Evolutionary conservation across 2,888 invertebrate species (phyloP).

Genomic region (Corbicula japonica): DNA sequence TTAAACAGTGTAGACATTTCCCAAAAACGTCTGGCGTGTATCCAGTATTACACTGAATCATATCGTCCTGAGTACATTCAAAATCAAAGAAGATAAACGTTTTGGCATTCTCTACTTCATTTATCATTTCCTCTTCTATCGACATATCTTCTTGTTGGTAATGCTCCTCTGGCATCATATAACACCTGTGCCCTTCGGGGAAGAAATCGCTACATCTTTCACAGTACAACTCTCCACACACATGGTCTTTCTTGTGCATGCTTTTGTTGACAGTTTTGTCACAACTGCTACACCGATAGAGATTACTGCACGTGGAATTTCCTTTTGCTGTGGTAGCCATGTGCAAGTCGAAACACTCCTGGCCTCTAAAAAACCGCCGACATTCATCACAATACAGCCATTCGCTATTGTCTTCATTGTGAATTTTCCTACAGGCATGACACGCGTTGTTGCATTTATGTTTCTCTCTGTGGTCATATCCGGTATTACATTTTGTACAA

Average conservation of each 20-base stretch:
- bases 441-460: constrained; percentile 32
- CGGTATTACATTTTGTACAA: constrained; percentile 42
- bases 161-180: constrained; percentile 13
- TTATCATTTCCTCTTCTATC: not conserved
- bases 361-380: constrained; percentile 14
- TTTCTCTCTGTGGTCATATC: constrained; percentile 26
- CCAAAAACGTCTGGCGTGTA: constrained; percentile 9
- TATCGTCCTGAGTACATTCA: constrained; percentile 22
- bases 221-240: constrained; percentile 16
- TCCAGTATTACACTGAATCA: constrained; percentile 6
- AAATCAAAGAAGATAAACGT: constrained; percentile 26
- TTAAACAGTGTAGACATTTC: constrained; percentile 21
- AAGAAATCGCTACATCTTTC: constrained; percentile 22
- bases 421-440: constrained; percentile 22
- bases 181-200: constrained; percentile 15
- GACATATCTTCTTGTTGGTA: constrained; percentile 1
- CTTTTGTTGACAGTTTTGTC: constrained; percentile 30
- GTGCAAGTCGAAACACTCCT: constrained; percentile 26
- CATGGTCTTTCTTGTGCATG: constrained; percentile 6
- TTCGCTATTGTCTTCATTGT: constrained; percentile 6
- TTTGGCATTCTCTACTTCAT: constrained; percentile 18
- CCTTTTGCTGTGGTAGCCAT: constrained; percentile 11
- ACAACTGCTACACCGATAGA: constrained; percentile 24
- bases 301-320: constrained; percentile 30
- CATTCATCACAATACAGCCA: constrained; percentile 22